Evolutionary conservation across 2,797 vertebrate species (phyloP).

Genomic region (Diplodus sargus): DNA sequence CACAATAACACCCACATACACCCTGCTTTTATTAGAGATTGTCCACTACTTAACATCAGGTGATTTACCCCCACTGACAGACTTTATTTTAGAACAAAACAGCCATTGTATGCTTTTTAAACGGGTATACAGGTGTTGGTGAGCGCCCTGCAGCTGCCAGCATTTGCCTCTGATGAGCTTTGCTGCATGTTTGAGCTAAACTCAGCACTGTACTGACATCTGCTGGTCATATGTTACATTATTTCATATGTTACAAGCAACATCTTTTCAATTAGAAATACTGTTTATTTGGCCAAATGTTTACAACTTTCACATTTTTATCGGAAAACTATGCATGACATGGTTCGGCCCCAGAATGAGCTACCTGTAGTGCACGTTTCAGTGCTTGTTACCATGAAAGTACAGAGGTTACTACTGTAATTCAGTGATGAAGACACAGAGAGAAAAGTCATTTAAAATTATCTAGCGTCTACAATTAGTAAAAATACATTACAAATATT

Average conservation of each 20-base stretch:
- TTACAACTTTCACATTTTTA: too few species aligned
- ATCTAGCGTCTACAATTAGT: background rate
- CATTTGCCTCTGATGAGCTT: background rate
- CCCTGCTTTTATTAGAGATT: background rate
- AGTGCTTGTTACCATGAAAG: background rate
- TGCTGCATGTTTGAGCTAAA: background rate
- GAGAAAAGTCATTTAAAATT: background rate
- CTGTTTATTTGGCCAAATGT: too few species aligned
- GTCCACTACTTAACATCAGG: background rate
- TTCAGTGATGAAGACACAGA: background rate
- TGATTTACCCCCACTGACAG: background rate
- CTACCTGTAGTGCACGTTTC: background rate
- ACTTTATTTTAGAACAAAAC: background rate
- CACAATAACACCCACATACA: background rate
- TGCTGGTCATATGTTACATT: constrained; percentile 49
- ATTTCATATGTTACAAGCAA: too few species aligned
- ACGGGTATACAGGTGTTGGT: constrained; percentile 1
- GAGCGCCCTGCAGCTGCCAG: background rate
- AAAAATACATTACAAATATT: background rate
- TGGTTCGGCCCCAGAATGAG: background rate
- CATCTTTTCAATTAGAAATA: too few species aligned
- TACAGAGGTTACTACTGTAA: background rate
- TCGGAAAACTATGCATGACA: background rate
- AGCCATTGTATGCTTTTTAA: background rate
- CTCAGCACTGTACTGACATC: constrained; percentile 51